These are phyloP conservation scores for Perizoma affinitatum DNA, from an alignment of 2,888 invertebrate species.

Conservation along the genomic window DNA sequence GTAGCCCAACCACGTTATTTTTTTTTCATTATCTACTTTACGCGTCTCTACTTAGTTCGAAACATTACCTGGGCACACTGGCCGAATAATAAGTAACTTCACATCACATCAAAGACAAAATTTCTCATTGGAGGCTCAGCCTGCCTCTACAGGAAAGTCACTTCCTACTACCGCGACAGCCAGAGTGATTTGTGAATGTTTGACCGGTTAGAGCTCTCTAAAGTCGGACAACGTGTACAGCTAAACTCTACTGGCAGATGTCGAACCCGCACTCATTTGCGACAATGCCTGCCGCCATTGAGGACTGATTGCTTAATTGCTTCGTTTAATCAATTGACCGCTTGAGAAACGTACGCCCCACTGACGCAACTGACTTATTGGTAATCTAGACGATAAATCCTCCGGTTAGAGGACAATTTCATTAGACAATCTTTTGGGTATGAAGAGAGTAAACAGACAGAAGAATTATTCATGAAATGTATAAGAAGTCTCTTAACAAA, in stretches of 20 bases:
- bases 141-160: background rate
- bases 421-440: slow-evolving; percentile 51
- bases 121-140: background rate
- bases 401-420: slow-evolving; percentile 67
- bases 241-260: slow-evolving; percentile 50
- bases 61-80: too few species aligned
- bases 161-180: background rate
- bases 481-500: too few species aligned
- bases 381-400: slow-evolving; percentile 74
- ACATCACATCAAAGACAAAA: too few species aligned
- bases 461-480: slow-evolving; percentile 5
- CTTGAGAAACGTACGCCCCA: slow-evolving; percentile 68
- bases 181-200: background rate
- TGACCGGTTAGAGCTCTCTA: slow-evolving; percentile 5
- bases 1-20: too few species aligned
- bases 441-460: slow-evolving; percentile 14
- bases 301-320: slow-evolving; percentile 82
- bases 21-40: too few species aligned
- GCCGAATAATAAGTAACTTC: too few species aligned
- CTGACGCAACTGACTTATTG: slow-evolving; percentile 63
- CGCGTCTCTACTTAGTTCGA: too few species aligned
- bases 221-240: slow-evolving; percentile 20
- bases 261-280: slow-evolving; percentile 77
- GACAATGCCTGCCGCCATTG: slow-evolving; percentile 73
- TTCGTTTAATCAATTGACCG: slow-evolving; percentile 84